Conservation (phyloP, 1,140 invertebrate genomes). For the Palaemon carinicauda region DNA sequence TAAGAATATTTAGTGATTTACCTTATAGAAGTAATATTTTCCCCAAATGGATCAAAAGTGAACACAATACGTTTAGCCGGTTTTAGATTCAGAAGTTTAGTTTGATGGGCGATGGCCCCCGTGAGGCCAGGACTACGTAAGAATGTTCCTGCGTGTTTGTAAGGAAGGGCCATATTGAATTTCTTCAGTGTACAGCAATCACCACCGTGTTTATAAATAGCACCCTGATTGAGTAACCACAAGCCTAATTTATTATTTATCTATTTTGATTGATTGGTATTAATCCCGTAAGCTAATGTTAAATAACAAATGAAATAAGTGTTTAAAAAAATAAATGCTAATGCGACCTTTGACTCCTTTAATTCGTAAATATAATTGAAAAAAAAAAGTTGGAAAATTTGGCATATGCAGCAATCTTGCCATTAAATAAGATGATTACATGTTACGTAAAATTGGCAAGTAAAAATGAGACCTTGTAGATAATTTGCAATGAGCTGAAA, state of each 20-base stretch:
- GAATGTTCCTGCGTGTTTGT: conserved; percentile 70
- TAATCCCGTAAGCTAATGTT: too few species aligned
- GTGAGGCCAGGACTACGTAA: conserved; percentile 72
- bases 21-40: conserved; percentile 71
- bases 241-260: background rate
- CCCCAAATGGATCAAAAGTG: conserved; percentile 84
- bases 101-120: conserved; percentile 75
- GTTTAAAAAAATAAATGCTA: too few species aligned
- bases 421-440: too few species aligned
- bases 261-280: too few species aligned
- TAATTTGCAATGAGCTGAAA: too few species aligned
- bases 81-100: conserved; percentile 77
- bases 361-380: too few species aligned
- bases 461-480: too few species aligned
- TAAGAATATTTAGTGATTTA: background rate
- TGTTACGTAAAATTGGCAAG: too few species aligned
- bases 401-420: too few species aligned
- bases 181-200: background rate
- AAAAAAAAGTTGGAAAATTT: too few species aligned
- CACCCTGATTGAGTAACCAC: background rate
- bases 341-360: too few species aligned
- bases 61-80: conserved; percentile 80
- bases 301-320: too few species aligned
- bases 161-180: conserved; percentile 55
- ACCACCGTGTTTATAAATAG: background rate